Percentiles rank a stretch among this genome's conserved stretches.
Evolutionary conservation across 2,113 vertebrate species (phyloP).

Genomic region (Lathamus discolor): DNA sequence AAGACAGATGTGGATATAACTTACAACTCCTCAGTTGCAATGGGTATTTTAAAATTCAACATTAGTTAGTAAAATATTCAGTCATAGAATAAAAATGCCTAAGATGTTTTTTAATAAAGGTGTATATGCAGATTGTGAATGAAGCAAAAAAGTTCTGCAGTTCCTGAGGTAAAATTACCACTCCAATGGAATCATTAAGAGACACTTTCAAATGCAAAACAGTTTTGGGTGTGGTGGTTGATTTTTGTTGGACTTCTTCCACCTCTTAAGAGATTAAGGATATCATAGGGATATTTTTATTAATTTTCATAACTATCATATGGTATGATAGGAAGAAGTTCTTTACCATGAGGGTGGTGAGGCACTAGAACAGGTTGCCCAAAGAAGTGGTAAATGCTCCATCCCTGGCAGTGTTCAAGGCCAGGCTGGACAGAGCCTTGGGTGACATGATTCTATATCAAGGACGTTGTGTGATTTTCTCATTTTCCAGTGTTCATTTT

Average conservation of each 20-base stretch:
- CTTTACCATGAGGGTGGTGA: background rate
- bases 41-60: background rate
- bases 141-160: background rate
- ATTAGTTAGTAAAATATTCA: background rate
- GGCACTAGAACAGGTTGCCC: background rate
- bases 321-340: background rate
- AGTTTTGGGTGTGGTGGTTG: background rate
- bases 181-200: background rate
- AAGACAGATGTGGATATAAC: background rate
- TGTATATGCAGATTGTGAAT: background rate
- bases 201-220: background rate
- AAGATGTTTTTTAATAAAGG: background rate
- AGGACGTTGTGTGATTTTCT: background rate
- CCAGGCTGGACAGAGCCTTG: background rate
- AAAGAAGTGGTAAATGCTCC: background rate
- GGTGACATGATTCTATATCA: background rate
- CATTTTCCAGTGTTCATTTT: background rate
- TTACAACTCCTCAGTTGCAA: background rate
- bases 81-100: background rate
- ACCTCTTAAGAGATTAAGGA: background rate
- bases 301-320: background rate
- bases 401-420: background rate
- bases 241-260: background rate
- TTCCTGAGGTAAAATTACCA: background rate
- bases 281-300: background rate